phyloP scores from a whole-genome alignment of 2,797 vertebrate species.

The Tinamus major region DNA sequence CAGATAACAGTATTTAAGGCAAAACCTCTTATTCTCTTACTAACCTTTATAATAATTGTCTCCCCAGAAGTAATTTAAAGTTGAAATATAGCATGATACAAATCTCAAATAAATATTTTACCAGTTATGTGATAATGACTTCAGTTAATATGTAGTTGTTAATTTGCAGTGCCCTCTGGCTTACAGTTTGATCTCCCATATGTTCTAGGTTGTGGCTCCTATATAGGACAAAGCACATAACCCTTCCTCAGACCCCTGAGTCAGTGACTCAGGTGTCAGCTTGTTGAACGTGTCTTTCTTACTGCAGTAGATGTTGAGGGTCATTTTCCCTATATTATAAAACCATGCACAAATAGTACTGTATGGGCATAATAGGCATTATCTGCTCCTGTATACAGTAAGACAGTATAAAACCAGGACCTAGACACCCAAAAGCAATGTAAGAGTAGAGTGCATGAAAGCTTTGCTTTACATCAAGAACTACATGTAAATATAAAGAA shows the following conservation, averaged over 20 bases:
- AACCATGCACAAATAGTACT: neutral
- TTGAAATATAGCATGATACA: neutral
- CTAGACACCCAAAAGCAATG: neutral
- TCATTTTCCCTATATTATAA: neutral
- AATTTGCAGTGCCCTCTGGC: conserved; percentile 15
- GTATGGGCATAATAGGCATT: neutral
- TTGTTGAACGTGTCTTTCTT: neutral
- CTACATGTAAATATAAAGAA: neutral
- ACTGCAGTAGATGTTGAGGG: neutral
- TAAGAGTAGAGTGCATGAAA: neutral
- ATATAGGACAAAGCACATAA: neutral
- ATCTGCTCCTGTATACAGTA: neutral
- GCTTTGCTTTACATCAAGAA: neutral
- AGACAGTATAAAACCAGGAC: neutral
- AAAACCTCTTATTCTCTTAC: neutral
- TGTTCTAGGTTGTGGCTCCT: neutral
- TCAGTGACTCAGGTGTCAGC: neutral
- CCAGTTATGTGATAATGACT: neutral
- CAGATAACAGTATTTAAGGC: neutral
- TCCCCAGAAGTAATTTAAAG: neutral
- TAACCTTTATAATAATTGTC: neutral
- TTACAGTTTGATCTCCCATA: conserved; percentile 8
- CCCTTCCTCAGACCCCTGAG: neutral
- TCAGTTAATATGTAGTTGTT: conserved; percentile 24
- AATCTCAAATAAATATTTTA: conserved; percentile 54